Evolutionary conservation across 1,140 invertebrate species (phyloP).

Genomic region (Pemphigus obesinymphae): DNA sequence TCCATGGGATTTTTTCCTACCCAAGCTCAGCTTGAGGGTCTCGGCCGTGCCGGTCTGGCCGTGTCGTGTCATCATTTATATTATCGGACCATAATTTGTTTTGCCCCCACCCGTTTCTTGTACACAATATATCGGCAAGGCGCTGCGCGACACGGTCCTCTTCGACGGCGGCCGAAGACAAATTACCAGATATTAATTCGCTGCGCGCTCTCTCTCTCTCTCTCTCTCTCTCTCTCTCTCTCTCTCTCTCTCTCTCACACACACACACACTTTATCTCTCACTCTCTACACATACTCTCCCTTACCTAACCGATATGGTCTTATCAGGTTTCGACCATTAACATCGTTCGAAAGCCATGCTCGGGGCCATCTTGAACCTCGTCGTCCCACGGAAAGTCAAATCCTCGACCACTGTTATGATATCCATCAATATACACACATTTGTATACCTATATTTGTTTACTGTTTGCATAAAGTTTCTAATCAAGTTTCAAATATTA

Average conservation of each 20-base stretch:
- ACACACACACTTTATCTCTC: neutral
- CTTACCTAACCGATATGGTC: neutral
- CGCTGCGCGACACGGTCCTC: conserved; percentile 15
- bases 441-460: conserved; percentile 9
- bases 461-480: neutral
- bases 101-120: neutral
- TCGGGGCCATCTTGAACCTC: neutral
- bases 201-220: neutral
- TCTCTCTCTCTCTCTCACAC: neutral
- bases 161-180: conserved; percentile 13
- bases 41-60: conserved; percentile 7
- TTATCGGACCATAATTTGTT: conserved; percentile 41
- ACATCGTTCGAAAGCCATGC: conserved; percentile 25
- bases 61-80: conserved; percentile 42
- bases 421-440: neutral
- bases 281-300: too few species aligned
- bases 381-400: neutral
- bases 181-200: conserved; percentile 37
- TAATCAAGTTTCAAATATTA: conserved; percentile 1
- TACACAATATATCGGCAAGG: neutral
- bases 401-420: neutral
- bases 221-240: neutral
- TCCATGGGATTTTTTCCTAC: neutral
- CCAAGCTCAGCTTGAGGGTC: conserved; percentile 1
- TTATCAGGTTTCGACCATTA: conserved; percentile 35